These are phyloP conservation scores for Latrodectus elegans DNA, from an alignment of 2,888 invertebrate species.

Conservation along the genomic window DNA sequence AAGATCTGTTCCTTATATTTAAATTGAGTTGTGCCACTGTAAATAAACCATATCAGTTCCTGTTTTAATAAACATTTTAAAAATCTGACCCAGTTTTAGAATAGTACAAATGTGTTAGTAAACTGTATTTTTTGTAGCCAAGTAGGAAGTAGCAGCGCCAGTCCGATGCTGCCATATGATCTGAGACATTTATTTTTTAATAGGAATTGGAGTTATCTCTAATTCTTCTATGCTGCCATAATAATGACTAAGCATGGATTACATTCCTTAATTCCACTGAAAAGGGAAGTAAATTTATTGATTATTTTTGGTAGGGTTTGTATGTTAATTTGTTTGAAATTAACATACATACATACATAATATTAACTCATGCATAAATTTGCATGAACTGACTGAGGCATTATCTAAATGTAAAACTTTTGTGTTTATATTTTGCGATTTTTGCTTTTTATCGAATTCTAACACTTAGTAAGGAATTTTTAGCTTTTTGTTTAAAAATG, in stretches of 20 bases:
- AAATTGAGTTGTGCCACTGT: constrained; percentile 32
- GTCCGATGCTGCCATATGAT: constrained; percentile 49
- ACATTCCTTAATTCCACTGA: too few species aligned
- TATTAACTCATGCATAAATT: too few species aligned
- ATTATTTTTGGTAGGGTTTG: too few species aligned
- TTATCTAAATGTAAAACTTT: too few species aligned
- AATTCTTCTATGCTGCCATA: neutral
- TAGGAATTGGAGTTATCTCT: neutral
- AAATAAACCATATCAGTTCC: constrained; percentile 57
- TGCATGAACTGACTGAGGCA: too few species aligned
- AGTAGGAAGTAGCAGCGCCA: constrained; percentile 21
- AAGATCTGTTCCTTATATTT: neutral
- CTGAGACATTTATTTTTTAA: neutral
- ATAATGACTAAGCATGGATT: neutral
- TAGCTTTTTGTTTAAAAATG: too few species aligned
- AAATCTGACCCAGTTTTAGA: constrained; percentile 30
- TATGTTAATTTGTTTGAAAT: too few species aligned
- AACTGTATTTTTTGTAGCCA: constrained; percentile 47
- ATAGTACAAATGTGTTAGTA: constrained; percentile 49
- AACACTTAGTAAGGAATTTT: too few species aligned
- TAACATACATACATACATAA: too few species aligned
- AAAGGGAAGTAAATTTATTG: too few species aligned
- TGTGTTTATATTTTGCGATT: too few species aligned
- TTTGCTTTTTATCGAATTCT: too few species aligned
- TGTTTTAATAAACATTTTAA: constrained; percentile 58